Conservation (phyloP, 1,140 invertebrate species). For the Rhyzopertha dominica region DNA sequence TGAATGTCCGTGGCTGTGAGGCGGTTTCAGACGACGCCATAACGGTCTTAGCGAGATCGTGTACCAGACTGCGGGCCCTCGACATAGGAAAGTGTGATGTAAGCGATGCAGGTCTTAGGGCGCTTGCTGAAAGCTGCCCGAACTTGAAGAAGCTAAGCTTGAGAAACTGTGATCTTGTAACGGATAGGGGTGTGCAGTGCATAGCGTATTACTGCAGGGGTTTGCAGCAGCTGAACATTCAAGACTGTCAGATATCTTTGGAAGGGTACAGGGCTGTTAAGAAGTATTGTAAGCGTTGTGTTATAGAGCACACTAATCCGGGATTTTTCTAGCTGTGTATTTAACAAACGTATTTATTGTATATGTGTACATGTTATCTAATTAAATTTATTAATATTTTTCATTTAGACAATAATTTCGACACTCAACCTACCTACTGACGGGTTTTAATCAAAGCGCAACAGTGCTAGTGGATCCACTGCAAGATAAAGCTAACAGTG, state of each 20-base stretch:
- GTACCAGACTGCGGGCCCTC: slow-evolving; percentile 74
- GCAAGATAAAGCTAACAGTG: too few species aligned
- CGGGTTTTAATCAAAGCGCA: too few species aligned
- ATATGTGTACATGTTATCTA: too few species aligned
- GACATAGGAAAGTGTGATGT: slow-evolving; percentile 92
- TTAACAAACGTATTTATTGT: background rate
- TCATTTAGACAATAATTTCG: too few species aligned
- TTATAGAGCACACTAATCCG: slow-evolving; percentile 92
- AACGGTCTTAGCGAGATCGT: slow-evolving; percentile 74
- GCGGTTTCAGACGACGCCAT: slow-evolving; percentile 86
- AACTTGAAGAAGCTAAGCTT: slow-evolving; percentile 86
- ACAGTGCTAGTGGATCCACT: too few species aligned
- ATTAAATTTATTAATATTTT: too few species aligned
- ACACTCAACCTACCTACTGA: too few species aligned
- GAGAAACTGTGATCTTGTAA: slow-evolving; percentile 83
- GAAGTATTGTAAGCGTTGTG: slow-evolving; percentile 83
- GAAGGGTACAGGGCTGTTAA: slow-evolving; percentile 87
- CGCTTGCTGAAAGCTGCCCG: slow-evolving; percentile 81
- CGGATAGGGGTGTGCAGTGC: slow-evolving; percentile 78
- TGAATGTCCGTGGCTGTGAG: slow-evolving; percentile 87
- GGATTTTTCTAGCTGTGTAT: slow-evolving; percentile 67
- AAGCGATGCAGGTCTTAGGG: slow-evolving; percentile 77
- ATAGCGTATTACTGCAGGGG: slow-evolving; percentile 83
- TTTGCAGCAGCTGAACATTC: slow-evolving; percentile 84
- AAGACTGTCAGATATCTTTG: slow-evolving; percentile 81